These are phyloP conservation scores for Himalopsyche japonica DNA, from an alignment of 2,888 invertebrate genomes.

Conservation along the genomic window DNA sequence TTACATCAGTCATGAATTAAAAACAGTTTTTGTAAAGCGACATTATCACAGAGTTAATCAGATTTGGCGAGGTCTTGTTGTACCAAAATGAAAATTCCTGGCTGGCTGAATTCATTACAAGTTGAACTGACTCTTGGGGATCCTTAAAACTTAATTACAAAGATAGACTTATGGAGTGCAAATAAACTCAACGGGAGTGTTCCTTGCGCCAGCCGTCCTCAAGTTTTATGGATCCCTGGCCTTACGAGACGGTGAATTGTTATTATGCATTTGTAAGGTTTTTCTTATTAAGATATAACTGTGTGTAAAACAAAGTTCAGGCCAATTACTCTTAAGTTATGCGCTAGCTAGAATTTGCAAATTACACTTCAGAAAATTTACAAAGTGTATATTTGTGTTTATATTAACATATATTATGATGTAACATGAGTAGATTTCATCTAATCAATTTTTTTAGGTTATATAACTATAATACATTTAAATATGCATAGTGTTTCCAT, in stretches of 20 bases:
- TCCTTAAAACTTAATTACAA: conserved; percentile 35
- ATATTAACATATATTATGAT: too few relatives aligned
- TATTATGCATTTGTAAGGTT: not conserved
- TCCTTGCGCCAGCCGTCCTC: not conserved
- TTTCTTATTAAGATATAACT: not conserved
- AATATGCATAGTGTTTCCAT: too few relatives aligned
- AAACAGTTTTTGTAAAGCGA: not conserved
- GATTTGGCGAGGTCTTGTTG: not conserved
- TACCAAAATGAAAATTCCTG: conserved; percentile 19
- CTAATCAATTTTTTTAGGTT: too few relatives aligned
- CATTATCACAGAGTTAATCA: not conserved
- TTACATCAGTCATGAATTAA: not conserved
- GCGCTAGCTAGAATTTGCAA: not conserved
- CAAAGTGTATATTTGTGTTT: too few relatives aligned
- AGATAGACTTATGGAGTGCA: conserved; percentile 32
- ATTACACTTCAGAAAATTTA: not conserved
- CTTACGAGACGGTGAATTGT: not conserved
- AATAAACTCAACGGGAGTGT: conserved; percentile 15
- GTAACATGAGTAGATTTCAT: too few relatives aligned
- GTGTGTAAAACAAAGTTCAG: not conserved
- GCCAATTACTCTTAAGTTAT: not conserved
- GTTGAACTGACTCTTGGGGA: conserved; percentile 14
- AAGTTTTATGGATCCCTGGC: not conserved
- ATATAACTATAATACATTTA: too few relatives aligned
- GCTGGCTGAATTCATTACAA: conserved; percentile 19